These are phyloP conservation scores for Actinostola sp. DNA, from an alignment of 92 coral and sea anemone genomes.

Conservation along the genomic window DNA sequence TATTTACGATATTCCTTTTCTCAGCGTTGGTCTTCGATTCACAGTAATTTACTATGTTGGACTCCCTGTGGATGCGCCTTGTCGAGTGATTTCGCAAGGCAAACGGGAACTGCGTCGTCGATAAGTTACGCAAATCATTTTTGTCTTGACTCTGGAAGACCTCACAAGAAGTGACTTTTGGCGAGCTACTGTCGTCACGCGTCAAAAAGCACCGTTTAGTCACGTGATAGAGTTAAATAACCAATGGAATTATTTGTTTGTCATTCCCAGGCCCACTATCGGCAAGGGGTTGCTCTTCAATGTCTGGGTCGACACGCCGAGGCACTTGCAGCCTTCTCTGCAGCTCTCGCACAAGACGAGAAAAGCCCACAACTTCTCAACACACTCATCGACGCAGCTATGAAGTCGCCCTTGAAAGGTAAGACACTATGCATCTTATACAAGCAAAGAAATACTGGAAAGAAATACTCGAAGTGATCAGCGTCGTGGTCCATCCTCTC, in stretches of 20 bases:
- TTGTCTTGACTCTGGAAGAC: no score
- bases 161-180: no score
- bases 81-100: background rate
- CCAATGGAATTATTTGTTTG: background rate
- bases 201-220: no score
- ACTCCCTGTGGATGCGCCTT: background rate
- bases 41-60: background rate
- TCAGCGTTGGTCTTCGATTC: background rate
- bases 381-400: slow-evolving; percentile 84
- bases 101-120: background rate
- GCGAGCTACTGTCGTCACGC: no score
- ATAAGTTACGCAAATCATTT: no score
- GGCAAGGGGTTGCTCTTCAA: slow-evolving; percentile 98
- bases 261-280: slow-evolving; percentile 90
- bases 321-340: slow-evolving; percentile 92
- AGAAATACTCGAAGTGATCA: no score
- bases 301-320: slow-evolving; percentile 98
- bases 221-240: no score
- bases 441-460: no score
- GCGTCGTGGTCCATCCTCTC: no score
- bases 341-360: slow-evolving; percentile 99
- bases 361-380: slow-evolving; percentile 94
- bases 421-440: no score
- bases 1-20: background rate
- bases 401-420: slow-evolving; percentile 97